Evolutionary conservation across 1,140 invertebrate species (phyloP), one percentile per base, ranked within the genome.

Genomic region (Eumaeus atala): DNA sequence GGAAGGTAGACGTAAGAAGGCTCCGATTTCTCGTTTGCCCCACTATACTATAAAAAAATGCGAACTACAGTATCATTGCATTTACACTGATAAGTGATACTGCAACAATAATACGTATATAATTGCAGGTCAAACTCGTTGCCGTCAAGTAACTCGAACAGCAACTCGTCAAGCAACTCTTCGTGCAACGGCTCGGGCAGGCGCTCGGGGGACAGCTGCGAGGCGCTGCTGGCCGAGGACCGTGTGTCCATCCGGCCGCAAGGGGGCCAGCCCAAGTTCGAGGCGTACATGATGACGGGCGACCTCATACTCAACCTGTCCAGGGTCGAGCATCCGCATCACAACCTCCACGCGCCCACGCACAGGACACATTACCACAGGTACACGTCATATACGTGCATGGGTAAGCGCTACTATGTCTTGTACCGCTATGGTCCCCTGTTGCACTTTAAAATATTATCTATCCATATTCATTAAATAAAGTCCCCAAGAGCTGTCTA

Each of bases 281-380:
- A 98, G 86, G 95, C 96, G 16, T 98, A 96, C 88, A 95, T 97
- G 91, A 98, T 98, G 96, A 98, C 96, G n/a, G 96, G 96, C 9
- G 96, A 98, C 75, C 89, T 97, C 60, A 97, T 98, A 82, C 89
- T 98, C 51, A 97, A 97, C 85, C 89, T 97, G 51, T 95, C 95
- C 18, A 89, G 94, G 54, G 94, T 93, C 14, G 84, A 88, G 59
- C 81, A 87, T 49, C 77, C 79, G 7, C 81, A 84, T 52, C 77
- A 86, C 61, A 84, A 84, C 54, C 77, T 74, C 59, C 80, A 82
- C 58, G 79, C 75, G 52, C 84, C 84, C 8, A 77, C 77, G 56
- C 83, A 86, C 50, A 64, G 80, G 11, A 84, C 83, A 65, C 77
- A 83, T 56, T 86, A 78, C 57, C 80, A 86, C 51, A 83, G 80